Evolutionary conservation across 2,888 invertebrate species (phyloP).

Genomic region (Xylota sylvarum): DNA sequence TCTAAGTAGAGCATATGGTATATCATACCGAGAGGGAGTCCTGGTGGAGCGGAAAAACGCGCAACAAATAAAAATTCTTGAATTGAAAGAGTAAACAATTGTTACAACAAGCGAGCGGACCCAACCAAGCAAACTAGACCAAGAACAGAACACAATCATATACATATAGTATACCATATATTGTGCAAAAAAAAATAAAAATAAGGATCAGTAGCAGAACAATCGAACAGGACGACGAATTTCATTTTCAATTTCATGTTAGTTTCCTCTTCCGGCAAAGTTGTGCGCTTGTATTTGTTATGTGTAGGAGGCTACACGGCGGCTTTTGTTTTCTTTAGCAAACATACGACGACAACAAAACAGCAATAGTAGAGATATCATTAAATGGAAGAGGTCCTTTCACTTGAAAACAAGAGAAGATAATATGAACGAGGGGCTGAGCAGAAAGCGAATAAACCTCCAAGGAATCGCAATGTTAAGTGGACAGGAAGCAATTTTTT

Average conservation of each 20-base stretch:
- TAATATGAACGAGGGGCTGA: not conserved
- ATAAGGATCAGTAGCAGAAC: constrained; percentile 51
- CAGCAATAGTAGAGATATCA: not conserved
- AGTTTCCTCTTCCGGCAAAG: constrained; percentile 57
- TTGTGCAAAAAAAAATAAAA: constrained; percentile 22
- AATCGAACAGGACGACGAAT: constrained; percentile 65
- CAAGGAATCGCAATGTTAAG: constrained; percentile 29
- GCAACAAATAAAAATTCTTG: constrained; percentile 75
- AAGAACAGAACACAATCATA: constrained; percentile 40
- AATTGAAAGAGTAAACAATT: constrained; percentile 76
- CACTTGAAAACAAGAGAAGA: constrained; percentile 15
- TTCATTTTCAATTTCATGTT: constrained; percentile 74
- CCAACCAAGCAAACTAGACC: constrained; percentile 71
- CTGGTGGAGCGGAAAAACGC: constrained; percentile 59
- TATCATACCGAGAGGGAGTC: not conserved
- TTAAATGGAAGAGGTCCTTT: constrained; percentile 13
- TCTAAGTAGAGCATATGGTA: constrained; percentile 13
- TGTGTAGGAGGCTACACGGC: not conserved
- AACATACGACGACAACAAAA: constrained; percentile 34
- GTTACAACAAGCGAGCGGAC: constrained; percentile 55
- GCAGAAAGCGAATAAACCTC: constrained; percentile 4
- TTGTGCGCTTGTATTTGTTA: not conserved
- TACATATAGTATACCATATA: not conserved
- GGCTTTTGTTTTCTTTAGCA: constrained; percentile 41
- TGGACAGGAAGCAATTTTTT: constrained; percentile 50